Evolutionary conservation across 2,113 vertebrate genomes (phyloP).

Genomic region (Orientallactaga bullata): DNA sequence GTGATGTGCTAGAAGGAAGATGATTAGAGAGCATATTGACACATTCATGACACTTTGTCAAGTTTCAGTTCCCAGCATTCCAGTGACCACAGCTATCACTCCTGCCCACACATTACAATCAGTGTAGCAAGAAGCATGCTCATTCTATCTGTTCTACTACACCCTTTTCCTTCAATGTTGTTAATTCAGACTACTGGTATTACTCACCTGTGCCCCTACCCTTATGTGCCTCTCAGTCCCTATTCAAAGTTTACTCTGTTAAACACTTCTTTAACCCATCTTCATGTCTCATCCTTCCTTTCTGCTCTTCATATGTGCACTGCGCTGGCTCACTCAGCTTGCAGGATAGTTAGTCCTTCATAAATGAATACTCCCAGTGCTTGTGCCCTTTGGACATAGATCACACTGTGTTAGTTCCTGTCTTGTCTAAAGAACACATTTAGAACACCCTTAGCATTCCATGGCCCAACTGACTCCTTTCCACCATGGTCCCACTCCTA

Average conservation of each 20-base stretch:
- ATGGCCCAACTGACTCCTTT: background rate
- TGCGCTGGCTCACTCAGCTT: background rate
- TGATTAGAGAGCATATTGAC: background rate
- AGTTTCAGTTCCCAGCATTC: background rate
- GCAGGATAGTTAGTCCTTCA: background rate
- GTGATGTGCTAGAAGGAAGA: background rate
- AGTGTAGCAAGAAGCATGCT: background rate
- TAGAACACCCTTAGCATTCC: background rate
- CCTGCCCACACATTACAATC: background rate
- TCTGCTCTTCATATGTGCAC: background rate
- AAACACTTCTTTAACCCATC: background rate
- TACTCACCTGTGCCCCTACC: too few species aligned
- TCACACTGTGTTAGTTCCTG: background rate
- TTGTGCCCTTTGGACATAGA: background rate
- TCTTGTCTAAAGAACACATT: background rate
- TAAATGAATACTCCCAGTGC: background rate
- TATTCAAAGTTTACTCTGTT: background rate
- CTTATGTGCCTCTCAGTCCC: background rate
- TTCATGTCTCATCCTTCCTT: rapidly evolving
- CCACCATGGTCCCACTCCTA: background rate
- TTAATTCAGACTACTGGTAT: background rate
- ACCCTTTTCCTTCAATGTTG: background rate
- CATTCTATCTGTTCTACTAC: background rate
- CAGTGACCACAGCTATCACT: background rate
- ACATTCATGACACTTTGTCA: background rate